phyloP scores from a whole-genome alignment of 2,113 vertebrate species.

The Ramphastos sulfuratus region DNA sequence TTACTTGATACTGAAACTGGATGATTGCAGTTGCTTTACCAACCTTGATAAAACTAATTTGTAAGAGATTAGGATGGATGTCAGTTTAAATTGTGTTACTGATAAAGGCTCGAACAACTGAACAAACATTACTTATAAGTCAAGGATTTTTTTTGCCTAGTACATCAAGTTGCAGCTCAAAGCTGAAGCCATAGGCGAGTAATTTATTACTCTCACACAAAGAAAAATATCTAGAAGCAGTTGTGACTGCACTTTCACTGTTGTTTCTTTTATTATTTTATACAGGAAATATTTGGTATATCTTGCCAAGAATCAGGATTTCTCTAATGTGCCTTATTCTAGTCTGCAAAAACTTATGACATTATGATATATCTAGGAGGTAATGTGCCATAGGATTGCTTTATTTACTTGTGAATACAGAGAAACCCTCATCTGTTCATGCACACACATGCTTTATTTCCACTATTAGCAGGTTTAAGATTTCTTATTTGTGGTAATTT shows the following conservation, averaged over 20 bases:
- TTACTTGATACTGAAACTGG: neutral
- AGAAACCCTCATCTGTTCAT: neutral
- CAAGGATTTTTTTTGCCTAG: neutral
- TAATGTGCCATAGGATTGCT: neutral
- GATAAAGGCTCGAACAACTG: neutral
- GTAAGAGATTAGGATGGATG: neutral
- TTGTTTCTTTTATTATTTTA: neutral
- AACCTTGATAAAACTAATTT: neutral
- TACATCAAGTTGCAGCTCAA: neutral
- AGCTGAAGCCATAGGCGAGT: neutral
- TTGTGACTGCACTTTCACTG: neutral
- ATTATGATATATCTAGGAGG: neutral
- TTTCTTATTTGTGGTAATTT: neutral
- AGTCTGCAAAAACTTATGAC: neutral
- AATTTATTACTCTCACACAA: neutral
- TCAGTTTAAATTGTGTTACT: neutral
- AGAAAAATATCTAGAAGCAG: neutral
- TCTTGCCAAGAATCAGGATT: neutral
- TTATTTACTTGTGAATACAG: neutral
- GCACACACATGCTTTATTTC: neutral
- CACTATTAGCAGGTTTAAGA: neutral
- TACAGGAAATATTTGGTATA: neutral
- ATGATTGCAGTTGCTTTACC: neutral
- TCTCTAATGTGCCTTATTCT: neutral
- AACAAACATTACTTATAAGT: neutral